Conservation (phyloP, 2,113 vertebrate species). For the Halcyon malimbica region DNA sequence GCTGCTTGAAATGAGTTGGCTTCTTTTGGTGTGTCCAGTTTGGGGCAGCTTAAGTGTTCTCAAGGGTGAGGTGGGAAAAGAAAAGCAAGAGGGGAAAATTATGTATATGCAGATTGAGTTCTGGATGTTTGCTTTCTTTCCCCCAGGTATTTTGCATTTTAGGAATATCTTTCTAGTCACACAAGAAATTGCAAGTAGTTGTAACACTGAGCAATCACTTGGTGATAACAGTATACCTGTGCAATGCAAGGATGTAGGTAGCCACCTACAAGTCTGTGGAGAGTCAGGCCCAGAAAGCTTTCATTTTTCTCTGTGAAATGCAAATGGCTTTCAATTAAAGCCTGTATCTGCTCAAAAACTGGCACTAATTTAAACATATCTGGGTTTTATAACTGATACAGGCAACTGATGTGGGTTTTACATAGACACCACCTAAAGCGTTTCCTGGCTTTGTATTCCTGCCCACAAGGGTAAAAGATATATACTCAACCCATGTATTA, state of each 20-base stretch:
- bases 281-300: background rate
- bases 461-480: background rate
- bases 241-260: background rate
- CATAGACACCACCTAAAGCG: background rate
- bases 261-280: background rate
- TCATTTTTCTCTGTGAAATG: background rate
- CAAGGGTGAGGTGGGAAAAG: background rate
- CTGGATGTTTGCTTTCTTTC: background rate
- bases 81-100: background rate
- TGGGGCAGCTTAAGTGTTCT: background rate
- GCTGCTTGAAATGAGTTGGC: background rate
- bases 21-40: fast-evolving
- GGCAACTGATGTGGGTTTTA: background rate
- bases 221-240: background rate
- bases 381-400: background rate
- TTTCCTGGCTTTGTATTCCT: background rate
- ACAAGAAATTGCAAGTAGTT: background rate
- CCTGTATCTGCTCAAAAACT: background rate
- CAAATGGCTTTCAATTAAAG: background rate
- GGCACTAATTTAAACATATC: background rate
- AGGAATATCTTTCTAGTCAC: background rate
- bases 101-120: fast-evolving
- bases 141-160: background rate
- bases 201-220: background rate
- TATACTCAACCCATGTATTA: background rate